Evolutionary conservation across 2,797 vertebrate genomes (phyloP), one percentile per base, ranked within the genome.

Genomic region (Serranus cabrilla): DNA sequence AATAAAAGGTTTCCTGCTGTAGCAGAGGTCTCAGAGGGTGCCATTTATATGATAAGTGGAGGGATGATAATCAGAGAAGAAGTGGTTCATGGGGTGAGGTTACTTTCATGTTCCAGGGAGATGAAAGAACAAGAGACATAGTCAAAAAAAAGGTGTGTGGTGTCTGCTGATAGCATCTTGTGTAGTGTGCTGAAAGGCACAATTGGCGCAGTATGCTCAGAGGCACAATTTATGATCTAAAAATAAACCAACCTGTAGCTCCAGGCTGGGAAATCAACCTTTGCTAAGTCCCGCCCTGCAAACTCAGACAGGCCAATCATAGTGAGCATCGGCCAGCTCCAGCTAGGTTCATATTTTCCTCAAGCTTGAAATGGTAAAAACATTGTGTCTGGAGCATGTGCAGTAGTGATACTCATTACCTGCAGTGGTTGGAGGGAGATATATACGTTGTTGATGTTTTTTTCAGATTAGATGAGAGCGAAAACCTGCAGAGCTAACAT

Each of bases 1-100:
- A 80, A 71, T 76, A 56, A 75, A 82, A 78, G 16, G 42, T 20
- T 80, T 76, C 64, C 13, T 0, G 1, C 25, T 57, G 60, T 43
- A 11, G 31, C 58, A 54, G 57, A 73, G 11, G 55, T 71, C 52
- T 70, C 46, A 7, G 31, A 58, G 16, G 56, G 25, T 59, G 60
- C 23, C 71, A 57, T 78, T 75, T 45, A 81, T 68, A 70, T 62
- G 65, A 65, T 74, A 42, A 42, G 40, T 47, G 10, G 6, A 46
- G 21, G 51, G 21, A 16, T 58, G 39, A 67, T 69, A n/a, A 75
- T 70, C 20, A 57, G 13, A 43, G 66, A 57, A 63, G 50, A 73
- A 27, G 20, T 58, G 25, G 11, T 59, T 73, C 11, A 37, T 45
- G 43, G 52, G 47, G 40, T 47, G 58, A 84, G 10, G 74, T 39